phyloP scores from a whole-genome alignment of 1,140 invertebrate species.

The Bombus pascuorum region DNA sequence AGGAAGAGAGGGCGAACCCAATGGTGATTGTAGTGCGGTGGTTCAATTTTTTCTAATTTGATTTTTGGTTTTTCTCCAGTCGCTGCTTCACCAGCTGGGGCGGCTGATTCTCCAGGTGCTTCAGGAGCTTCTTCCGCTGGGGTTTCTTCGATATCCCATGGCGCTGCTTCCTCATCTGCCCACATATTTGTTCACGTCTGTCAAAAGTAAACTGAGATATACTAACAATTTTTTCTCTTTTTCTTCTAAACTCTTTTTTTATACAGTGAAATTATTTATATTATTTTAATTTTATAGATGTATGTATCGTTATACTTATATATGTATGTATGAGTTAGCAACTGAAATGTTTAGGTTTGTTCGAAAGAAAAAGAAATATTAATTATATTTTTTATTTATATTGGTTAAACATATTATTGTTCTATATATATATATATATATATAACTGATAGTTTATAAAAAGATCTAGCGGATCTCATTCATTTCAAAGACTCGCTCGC shows the following conservation, averaged over 20 bases:
- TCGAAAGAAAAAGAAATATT: background rate
- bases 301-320: background rate
- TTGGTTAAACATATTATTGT: background rate
- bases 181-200: conserved; percentile 70
- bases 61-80: conserved; percentile 34
- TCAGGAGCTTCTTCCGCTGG: conserved; percentile 54
- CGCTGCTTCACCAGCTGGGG: conserved; percentile 46
- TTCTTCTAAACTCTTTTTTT: background rate
- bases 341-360: background rate
- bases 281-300: no score
- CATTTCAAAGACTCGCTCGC: background rate
- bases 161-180: conserved; percentile 75
- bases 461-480: background rate
- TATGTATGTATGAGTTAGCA: background rate
- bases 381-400: background rate
- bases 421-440: background rate
- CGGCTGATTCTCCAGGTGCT: conserved; percentile 42
- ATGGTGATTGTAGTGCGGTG: conserved; percentile 85
- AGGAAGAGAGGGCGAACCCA: conserved; percentile 91
- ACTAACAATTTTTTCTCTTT: background rate
- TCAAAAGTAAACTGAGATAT: background rate
- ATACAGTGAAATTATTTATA: background rate
- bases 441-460: background rate
- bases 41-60: conserved; percentile 72
- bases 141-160: conserved; percentile 73